These are phyloP conservation scores for Gallirallus australis DNA, from an alignment of 2,797 vertebrate species.

Conservation along the genomic window DNA sequence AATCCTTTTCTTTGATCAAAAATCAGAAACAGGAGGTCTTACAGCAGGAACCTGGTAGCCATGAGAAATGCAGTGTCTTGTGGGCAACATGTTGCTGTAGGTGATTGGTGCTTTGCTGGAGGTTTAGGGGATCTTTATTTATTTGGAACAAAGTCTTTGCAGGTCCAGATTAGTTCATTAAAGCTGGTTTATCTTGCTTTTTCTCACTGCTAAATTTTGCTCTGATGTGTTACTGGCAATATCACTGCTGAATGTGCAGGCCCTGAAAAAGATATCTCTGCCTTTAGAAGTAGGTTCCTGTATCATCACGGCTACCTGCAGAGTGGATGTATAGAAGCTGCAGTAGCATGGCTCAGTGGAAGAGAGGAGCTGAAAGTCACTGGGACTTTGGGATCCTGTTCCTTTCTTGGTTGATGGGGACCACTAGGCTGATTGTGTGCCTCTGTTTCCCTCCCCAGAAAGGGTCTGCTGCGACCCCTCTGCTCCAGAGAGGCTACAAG, in stretches of 20 bases:
- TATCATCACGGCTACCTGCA: background rate
- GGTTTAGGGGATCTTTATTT: background rate
- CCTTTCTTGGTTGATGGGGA: background rate
- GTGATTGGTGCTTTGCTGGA: background rate
- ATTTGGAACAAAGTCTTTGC: background rate
- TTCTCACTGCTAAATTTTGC: background rate
- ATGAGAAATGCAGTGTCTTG: background rate
- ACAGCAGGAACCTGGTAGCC: background rate
- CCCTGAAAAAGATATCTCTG: background rate
- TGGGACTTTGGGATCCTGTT: background rate
- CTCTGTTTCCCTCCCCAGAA: background rate
- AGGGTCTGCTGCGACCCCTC: background rate
- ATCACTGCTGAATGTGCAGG: background rate
- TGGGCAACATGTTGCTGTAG: background rate
- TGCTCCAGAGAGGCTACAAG: background rate
- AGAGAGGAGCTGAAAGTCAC: background rate
- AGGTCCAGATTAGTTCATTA: background rate
- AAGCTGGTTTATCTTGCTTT: background rate
- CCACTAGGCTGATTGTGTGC: background rate
- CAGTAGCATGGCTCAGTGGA: background rate
- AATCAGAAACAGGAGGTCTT: background rate
- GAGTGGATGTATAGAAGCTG: background rate
- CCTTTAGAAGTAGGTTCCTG: background rate
- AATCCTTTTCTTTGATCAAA: background rate
- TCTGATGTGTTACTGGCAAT: background rate